A percentile compares a stretch with the other conserved stretches of the same genome.
Evolutionary conservation across 2,113 vertebrate species (phyloP).

Genomic region (Nymphicus hollandicus): DNA sequence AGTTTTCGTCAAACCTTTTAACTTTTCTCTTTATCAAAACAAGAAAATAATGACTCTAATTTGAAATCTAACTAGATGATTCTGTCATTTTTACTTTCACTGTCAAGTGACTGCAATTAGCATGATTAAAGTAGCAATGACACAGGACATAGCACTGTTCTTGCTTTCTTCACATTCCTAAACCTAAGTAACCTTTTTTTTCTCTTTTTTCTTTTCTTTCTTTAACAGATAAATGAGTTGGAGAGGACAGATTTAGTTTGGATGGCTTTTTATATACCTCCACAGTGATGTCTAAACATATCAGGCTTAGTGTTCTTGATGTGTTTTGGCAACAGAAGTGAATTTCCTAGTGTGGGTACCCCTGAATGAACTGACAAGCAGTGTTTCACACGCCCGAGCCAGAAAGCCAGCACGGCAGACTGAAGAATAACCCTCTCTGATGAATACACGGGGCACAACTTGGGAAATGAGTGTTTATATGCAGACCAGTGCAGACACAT

Average conservation of each 20-base stretch:
- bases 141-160: not conserved
- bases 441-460: too few relatives aligned
- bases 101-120: not conserved
- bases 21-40: not conserved
- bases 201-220: not conserved
- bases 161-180: not conserved
- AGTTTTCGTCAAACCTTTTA: not conserved
- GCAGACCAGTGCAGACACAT: not conserved
- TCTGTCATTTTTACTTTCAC: not conserved
- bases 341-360: not conserved
- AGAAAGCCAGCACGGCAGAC: rapidly evolving
- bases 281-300: not conserved
- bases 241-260: not conserved
- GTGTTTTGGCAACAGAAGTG: not conserved
- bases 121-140: not conserved
- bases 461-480: rapidly evolving
- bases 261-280: not conserved
- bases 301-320: not conserved
- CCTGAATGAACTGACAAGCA: rapidly evolving
- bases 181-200: not conserved
- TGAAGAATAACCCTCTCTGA: too few relatives aligned
- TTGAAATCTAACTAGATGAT: not conserved
- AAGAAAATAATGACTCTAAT: not conserved
- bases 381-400: not conserved
- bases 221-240: not conserved